A percentile compares a stretch with the other conserved stretches of the same genome.
Evolutionary conservation across 2,888 invertebrate species (phyloP).

Genomic region (Trimorus sp.): DNA sequence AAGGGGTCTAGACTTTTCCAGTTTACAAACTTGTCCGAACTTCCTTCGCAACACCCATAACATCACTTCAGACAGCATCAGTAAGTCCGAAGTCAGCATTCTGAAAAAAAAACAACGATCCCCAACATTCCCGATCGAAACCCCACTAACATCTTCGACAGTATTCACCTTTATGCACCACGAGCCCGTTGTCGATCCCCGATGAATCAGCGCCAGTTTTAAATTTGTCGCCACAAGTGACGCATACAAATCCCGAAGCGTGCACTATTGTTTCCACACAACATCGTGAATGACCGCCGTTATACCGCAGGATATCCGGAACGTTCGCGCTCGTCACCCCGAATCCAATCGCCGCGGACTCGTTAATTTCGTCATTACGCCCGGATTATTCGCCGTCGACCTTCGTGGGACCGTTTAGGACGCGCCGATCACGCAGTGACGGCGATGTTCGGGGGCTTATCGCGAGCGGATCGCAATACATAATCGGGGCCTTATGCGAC

Average conservation of each 20-base stretch:
- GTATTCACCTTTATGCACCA: too few species aligned
- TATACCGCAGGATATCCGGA: constrained; percentile 62
- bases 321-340: background rate
- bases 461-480: constrained; percentile 67
- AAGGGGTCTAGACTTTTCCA: too few species aligned
- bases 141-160: too few species aligned
- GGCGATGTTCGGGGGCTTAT: constrained; percentile 57
- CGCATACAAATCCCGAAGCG: constrained; percentile 53
- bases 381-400: constrained; percentile 42
- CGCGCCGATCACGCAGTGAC: constrained; percentile 59
- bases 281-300: constrained; percentile 35
- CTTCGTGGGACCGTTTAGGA: constrained; percentile 63
- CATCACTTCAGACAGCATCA: too few species aligned
- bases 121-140: constrained; percentile 22
- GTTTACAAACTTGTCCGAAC: too few species aligned
- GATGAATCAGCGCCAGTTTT: constrained; percentile 59
- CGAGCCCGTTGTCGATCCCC: background rate
- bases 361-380: constrained; percentile 56
- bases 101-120: background rate
- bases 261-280: constrained; percentile 38
- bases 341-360: constrained; percentile 11
- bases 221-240: constrained; percentile 59
- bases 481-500: constrained; percentile 58
- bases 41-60: too few species aligned
- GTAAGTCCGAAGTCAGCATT: too few species aligned